Evolutionary conservation across 1,140 invertebrate genomes (phyloP), one percentile per base, ranked within the genome.

Genomic region (Mamestra configurata): DNA sequence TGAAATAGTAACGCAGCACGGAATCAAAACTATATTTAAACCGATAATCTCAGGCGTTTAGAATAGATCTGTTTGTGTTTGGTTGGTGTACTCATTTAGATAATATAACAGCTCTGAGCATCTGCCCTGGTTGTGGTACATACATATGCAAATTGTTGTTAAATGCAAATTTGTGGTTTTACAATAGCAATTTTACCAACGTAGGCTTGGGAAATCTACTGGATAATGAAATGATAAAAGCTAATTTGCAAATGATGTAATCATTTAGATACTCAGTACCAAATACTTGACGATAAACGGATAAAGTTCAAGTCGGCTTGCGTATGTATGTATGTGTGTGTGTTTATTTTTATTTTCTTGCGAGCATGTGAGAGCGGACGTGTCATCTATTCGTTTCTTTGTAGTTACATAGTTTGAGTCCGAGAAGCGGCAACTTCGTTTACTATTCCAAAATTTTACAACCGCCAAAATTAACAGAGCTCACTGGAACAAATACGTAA

Each of bases 331-430:
- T 40, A 18, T 72, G 70, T 73, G 53, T 75, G 57, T 10, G 59
- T 72, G 83, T 88, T 89, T 89, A 91, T 89, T 91, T 89, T 89
- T 89, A 89, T 89, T 86, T 87, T 51, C 77, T 53, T 57, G 82
- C 37, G 78, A 82, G 82, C 77, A 87, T 86, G 84, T 88, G 85
- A 84, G 85, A 90, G 86, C 89, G 87, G 88, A 90, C 88, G 87
- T 88, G 88, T 89, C 87, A 84, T 85, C 82, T 88, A 75, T 70
- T 77, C 71, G 64, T 90, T 82, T 77, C 89, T 89, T 91, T 89
- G 83, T 87, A 81, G 71, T 79, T 71, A 31, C 70, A 53, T 77
- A 31, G n/a, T 71, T 59, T 20, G 37, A 77, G 59, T 64, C 51
- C 59, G 13, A 49, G 31, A 77, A 82, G 35, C 73, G 57, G 46